Conservation (phyloP, 1,140 invertebrate genomes). For the Pissodes strobi region DNA sequence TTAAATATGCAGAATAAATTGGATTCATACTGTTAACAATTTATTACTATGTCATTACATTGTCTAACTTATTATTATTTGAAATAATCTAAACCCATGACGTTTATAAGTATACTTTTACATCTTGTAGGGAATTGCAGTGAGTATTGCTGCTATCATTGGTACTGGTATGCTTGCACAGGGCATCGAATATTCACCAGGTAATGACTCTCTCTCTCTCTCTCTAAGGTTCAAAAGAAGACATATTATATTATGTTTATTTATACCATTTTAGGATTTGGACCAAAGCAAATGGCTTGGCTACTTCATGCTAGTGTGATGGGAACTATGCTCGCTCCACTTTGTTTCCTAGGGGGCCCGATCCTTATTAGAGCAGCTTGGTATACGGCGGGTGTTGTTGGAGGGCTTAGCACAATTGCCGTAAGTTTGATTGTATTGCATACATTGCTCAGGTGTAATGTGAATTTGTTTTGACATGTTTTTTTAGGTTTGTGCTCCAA, state of each 20-base stretch:
- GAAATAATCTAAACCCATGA: too few relatives aligned
- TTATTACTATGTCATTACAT: too few relatives aligned
- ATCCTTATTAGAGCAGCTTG: conserved; percentile 86
- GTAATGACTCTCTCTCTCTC: too few relatives aligned
- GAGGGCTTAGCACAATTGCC: conserved; percentile 89
- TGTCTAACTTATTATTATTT: too few relatives aligned
- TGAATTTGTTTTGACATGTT: too few relatives aligned
- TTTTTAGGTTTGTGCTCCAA: conserved; percentile 84
- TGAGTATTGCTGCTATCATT: conserved; percentile 84
- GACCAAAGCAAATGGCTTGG: conserved; percentile 93
- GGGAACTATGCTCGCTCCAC: conserved; percentile 89
- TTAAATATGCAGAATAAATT: too few relatives aligned
- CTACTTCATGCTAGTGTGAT: conserved; percentile 85
- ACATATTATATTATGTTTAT: too few relatives aligned
- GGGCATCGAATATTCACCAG: conserved; percentile 72
- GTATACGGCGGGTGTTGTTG: conserved; percentile 93
- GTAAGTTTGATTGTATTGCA: too few relatives aligned
- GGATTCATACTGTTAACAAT: too few relatives aligned
- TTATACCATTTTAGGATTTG: conserved; percentile 65
- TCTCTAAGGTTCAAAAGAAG: too few relatives aligned
- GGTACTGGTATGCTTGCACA: conserved; percentile 84
- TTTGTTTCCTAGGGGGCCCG: conserved; percentile 90
- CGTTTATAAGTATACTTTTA: too few relatives aligned
- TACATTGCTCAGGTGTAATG: too few relatives aligned
- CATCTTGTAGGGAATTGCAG: conserved; percentile 81